Percentiles rank a stretch among this genome's conserved stretches.
phyloP scores from a whole-genome alignment of 2,797 vertebrate species.

The Danio aesculapii region DNA sequence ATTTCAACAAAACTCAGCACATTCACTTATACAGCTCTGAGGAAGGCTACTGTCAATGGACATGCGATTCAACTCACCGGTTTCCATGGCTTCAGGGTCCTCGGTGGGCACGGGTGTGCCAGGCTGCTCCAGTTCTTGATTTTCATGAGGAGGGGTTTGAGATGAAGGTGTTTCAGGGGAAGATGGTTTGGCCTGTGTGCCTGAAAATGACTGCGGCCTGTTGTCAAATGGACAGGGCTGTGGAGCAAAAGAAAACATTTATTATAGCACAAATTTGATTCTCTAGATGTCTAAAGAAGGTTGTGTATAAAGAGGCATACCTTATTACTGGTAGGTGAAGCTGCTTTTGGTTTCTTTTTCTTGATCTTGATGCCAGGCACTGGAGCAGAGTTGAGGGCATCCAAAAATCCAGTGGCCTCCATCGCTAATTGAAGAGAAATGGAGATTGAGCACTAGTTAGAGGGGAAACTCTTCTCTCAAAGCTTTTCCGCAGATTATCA shows the following conservation, averaged over 20 bases:
- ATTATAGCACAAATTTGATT: background rate
- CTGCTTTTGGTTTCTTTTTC: constrained; percentile 92
- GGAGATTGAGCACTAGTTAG: background rate
- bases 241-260: constrained; percentile 3
- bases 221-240: constrained; percentile 90
- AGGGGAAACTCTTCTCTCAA: background rate
- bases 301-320: constrained; percentile 65
- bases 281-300: background rate
- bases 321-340: constrained; percentile 91
- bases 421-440: constrained; percentile 80
- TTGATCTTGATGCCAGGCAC: constrained; percentile 96
- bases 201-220: constrained; percentile 78
- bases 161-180: constrained; percentile 83
- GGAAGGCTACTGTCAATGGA: background rate
- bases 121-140: constrained; percentile 86
- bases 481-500: background rate
- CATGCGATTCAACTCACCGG: constrained; percentile 71
- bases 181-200: constrained; percentile 80
- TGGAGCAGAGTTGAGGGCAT: constrained; percentile 95
- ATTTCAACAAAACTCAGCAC: background rate
- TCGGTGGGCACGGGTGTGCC: constrained; percentile 90
- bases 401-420: constrained; percentile 92
- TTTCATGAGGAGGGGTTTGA: constrained; percentile 74
- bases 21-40: background rate
- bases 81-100: constrained; percentile 87